phyloP scores from a whole-genome alignment of 2,888 invertebrate species.

The Chrysina gloriosa region DNA sequence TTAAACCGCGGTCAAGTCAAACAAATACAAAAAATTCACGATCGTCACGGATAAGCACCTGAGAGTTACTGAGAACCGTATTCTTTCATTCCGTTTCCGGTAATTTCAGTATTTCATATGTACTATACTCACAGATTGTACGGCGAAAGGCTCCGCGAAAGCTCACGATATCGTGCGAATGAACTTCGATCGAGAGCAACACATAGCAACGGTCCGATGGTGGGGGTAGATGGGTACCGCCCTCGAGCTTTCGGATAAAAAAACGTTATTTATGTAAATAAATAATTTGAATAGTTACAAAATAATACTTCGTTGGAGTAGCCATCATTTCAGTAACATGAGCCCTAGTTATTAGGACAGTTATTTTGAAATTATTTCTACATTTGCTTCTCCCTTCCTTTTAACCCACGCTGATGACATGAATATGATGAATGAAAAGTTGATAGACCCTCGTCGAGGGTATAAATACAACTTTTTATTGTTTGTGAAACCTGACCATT shows the following conservation, averaged over 20 bases:
- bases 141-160: conserved; percentile 29
- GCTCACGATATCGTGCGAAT: conserved; percentile 57
- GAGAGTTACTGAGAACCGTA: conserved; percentile 23
- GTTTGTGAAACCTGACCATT: too few species aligned
- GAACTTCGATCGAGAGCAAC: conserved; percentile 63
- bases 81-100: conserved; percentile 32
- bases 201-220: conserved; percentile 59
- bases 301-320: conserved; percentile 20
- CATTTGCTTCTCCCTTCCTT: too few species aligned
- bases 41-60: conserved; percentile 23
- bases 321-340: background rate
- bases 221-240: conserved; percentile 52
- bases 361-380: too few species aligned
- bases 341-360: too few species aligned
- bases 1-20: background rate
- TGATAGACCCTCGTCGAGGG: too few species aligned
- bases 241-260: conserved; percentile 50
- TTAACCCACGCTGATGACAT: too few species aligned
- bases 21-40: conserved; percentile 3
- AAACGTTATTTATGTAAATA: conserved; percentile 47
- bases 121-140: conserved; percentile 16
- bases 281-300: conserved; percentile 19
- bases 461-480: too few species aligned
- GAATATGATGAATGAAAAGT: too few species aligned
- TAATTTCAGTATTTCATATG: conserved; percentile 25